Conservation (phyloP, 2,888 invertebrate species). For the Pedicia rivosa region DNA sequence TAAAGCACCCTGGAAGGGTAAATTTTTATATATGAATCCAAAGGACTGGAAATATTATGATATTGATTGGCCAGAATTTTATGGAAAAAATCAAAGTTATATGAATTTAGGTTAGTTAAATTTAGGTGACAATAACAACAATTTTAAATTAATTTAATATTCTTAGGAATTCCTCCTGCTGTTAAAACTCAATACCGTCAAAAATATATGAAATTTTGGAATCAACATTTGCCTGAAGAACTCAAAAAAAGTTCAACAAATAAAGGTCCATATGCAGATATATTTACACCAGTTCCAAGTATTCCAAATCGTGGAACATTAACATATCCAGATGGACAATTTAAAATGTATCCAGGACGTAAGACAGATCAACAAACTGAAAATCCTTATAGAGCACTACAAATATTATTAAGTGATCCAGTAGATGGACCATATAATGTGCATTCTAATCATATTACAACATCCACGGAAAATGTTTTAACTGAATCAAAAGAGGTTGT, state of each 20-base stretch:
- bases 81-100: conserved; percentile 55
- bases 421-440: conserved; percentile 24
- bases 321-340: conserved; percentile 22
- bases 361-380: background rate
- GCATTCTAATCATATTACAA: conserved; percentile 24
- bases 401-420: conserved; percentile 24
- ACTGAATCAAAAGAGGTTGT: background rate
- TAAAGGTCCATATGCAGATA: conserved; percentile 10
- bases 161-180: conserved; percentile 61
- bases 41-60: conserved; percentile 53
- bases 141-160: no score
- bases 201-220: conserved; percentile 71
- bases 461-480: conserved; percentile 21
- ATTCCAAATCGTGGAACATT: conserved; percentile 17
- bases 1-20: conserved; percentile 50
- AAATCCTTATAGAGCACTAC: conserved; percentile 26
- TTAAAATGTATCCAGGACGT: conserved; percentile 17
- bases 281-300: conserved; percentile 12
- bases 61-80: conserved; percentile 74
- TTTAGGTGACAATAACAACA: background rate
- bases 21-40: conserved; percentile 44
- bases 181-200: conserved; percentile 59
- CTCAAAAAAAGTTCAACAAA: conserved; percentile 34
- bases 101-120: conserved; percentile 53
- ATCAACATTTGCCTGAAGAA: conserved; percentile 60